Evolutionary conservation across 2,888 invertebrate genomes (phyloP), one percentile per base, ranked within the genome.

Genomic region (Diarsia mendica): DNA sequence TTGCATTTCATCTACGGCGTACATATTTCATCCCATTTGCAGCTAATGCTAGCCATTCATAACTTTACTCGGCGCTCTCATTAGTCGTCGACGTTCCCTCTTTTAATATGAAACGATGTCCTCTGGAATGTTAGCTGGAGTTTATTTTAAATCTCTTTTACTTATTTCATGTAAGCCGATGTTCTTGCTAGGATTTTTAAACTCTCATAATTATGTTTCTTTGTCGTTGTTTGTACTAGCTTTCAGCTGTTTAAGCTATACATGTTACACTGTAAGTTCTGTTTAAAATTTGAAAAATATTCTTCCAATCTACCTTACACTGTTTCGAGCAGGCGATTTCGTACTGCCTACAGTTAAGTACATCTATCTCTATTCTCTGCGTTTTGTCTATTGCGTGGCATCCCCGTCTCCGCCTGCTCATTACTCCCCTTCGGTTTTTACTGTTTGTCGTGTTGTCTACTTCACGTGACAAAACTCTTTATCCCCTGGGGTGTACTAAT

Each of bases 21-120:
- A 67, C 51, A 70, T 82, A 77, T 83, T 83, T 85, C 67, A 85
- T 85, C 64, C 51, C 33, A 85, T 83, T 85, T 73, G 64, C 48
- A 65, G 60, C 67, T 73, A 83, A 85, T 77, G 70, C 53, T 53
- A 15, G 67, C 67, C 67, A 82, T 85, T 82, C 85, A 83, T 73
- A 73, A 46, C 67, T 67, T n/a, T 33, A 67, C 82, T 72, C 55
- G 23, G 75, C 15, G 49, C 67, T 58, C 70, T 85, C 82, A 85
- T 85, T 85, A 83, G 70, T 77, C n/a, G 33, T 55, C 67, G 44
- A 58, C 72, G n/a, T 51, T 70, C 44, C 48, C 48, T 33, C 48
- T 69, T 67, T 58, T 71, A 68, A 72, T 68, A 51, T 71, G 10
- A 75, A 64, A 49, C 44, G 49, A 67, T 49, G 68, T 68, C 55